Conservation (phyloP, 2,113 vertebrate species). For the Furnarius figulus region DNA sequence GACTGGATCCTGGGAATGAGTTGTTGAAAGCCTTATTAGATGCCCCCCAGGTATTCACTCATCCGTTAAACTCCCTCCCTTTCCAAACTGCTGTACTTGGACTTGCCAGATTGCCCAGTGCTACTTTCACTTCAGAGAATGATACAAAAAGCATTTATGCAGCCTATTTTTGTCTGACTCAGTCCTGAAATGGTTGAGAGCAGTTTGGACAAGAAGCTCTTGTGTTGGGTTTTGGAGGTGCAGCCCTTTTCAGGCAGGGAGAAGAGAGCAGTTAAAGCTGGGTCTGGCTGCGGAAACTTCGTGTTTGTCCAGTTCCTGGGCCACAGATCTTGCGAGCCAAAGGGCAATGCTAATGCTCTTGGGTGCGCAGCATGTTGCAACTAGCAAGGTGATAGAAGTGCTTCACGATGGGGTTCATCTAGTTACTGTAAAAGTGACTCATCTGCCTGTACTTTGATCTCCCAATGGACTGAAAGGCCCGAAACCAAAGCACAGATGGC, state of each 20-base stretch:
- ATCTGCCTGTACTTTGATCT: background rate
- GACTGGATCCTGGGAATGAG: background rate
- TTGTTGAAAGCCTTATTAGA: background rate
- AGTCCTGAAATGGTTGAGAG: background rate
- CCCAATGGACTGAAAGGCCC: background rate
- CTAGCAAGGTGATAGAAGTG: background rate
- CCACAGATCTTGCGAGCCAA: background rate
- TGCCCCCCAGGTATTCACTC: background rate
- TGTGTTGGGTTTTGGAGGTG: background rate
- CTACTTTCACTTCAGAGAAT: background rate
- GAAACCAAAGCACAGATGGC: background rate
- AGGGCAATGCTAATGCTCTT: background rate
- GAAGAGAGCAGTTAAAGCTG: background rate
- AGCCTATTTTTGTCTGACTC: background rate
- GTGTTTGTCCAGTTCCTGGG: background rate
- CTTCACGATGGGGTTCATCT: background rate
- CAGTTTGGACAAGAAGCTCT: background rate
- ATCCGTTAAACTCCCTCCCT: background rate
- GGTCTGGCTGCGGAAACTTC: background rate
- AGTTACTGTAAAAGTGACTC: conserved; percentile 7
- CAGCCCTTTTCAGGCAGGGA: background rate
- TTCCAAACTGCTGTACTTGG: background rate
- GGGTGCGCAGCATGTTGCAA: background rate
- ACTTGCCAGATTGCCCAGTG: background rate
- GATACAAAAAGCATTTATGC: background rate